Evolutionary conservation across 2,888 invertebrate genomes (phyloP).

Genomic region (Clanis bilineata): DNA sequence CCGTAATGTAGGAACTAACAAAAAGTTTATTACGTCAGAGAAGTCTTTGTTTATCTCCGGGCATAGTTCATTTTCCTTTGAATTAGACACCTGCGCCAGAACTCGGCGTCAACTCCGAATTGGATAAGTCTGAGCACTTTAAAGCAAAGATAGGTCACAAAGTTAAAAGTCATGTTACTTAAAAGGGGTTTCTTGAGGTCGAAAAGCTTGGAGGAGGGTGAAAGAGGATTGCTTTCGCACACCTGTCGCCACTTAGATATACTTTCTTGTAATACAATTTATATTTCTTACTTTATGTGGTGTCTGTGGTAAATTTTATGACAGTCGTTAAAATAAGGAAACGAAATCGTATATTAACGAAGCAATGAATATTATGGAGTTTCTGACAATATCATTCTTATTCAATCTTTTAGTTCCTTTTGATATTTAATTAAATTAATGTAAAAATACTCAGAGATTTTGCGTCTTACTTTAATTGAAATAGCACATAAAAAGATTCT

Average conservation of each 20-base stretch:
- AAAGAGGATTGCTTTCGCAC: constrained; percentile 72
- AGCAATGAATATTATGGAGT: too few relatives aligned
- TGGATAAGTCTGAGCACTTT: constrained; percentile 69
- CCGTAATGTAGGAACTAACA: neutral
- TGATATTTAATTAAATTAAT: too few relatives aligned
- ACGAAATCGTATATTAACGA: neutral
- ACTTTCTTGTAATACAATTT: constrained; percentile 50
- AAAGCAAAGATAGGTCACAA: constrained; percentile 78
- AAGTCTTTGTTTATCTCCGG: neutral
- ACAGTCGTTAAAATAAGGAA: neutral
- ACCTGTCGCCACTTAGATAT: constrained; percentile 65
- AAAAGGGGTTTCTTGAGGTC: constrained; percentile 76
- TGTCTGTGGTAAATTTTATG: neutral
- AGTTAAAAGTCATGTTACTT: constrained; percentile 82
- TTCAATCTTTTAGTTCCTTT: too few relatives aligned
- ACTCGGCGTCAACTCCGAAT: constrained; percentile 49
- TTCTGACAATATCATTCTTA: too few relatives aligned
- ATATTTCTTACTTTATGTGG: constrained; percentile 34
- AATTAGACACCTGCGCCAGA: constrained; percentile 15
- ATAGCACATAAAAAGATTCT: neutral
- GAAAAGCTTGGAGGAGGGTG: constrained; percentile 63
- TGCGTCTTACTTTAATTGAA: neutral
- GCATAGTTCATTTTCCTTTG: constrained; percentile 12
- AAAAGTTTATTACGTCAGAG: constrained; percentile 1
- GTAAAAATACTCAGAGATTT: too few relatives aligned